Evolutionary conservation across 1,140 invertebrate species (phyloP), one percentile per base, ranked within the genome.

Genomic region (Aphaenogaster floridana): DNA sequence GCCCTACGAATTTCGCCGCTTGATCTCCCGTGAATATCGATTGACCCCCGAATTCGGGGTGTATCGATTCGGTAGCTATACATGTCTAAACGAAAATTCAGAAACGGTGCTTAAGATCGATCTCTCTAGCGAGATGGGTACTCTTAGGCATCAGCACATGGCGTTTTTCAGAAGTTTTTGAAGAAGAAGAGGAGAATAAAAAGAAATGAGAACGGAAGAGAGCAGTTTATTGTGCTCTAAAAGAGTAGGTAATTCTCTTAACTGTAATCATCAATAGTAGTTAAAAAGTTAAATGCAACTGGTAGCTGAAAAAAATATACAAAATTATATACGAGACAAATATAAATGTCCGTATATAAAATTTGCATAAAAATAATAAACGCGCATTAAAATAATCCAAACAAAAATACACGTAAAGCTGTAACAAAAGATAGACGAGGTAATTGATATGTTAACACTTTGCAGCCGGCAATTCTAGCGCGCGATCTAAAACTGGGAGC

Each of bases 21-120:
- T 88, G 84, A 90, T 90, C 77, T 89, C 86, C 42, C 88, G 48
- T 71, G 28, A 28, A 81, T 89, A 89, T 90, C 88, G 84, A 90
- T 84, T 87, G 86, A 89, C 74, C 84, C 77, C 77, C 48, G 71
- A 83, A 88, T 54, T 28, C 74, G 69, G 7, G 78, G 64, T 21
- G 52, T 83, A 83, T 83, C 69, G 80, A 83, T 83, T 83, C 28
- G 21, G 48, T 85, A 63, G 39, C 76, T 78, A 74, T 52, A 45
- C n/a, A 28, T 50, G 61, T 11, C 77, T 69, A 48, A n/a, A 66
- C 74, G 34, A 88, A 86, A 85, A 79, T 88, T 39, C 50, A 39
- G 57, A 52, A 85, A 64, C 39, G 71, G 28, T 39, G 86, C 78
- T 88, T 76, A 84, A 39, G 59, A 11, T 45, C 45, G 57, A 72